Conservation (phyloP, 2,888 invertebrate species). For the Netelia virgata region DNA sequence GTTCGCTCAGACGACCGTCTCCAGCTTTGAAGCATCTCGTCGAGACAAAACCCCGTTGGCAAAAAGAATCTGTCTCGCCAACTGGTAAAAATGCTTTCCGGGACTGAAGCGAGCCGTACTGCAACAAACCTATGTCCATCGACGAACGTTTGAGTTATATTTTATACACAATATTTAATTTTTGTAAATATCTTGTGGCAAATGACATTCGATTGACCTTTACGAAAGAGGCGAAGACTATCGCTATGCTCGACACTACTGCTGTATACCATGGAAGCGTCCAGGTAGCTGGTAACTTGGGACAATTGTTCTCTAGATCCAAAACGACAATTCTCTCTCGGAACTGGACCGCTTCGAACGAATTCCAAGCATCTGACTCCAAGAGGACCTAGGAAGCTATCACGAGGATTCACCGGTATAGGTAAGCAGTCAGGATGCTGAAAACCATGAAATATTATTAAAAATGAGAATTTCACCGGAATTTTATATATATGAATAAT, state of each 20-base stretch:
- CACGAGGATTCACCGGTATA: slow-evolving; percentile 90
- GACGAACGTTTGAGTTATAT: neutral
- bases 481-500: too few species aligned
- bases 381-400: slow-evolving; percentile 90
- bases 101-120: slow-evolving; percentile 89
- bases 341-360: slow-evolving; percentile 92
- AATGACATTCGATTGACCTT: slow-evolving; percentile 86
- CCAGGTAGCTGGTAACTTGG: slow-evolving; percentile 93
- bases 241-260: slow-evolving; percentile 91
- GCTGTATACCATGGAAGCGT: slow-evolving; percentile 93
- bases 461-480: neutral
- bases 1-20: slow-evolving; percentile 92
- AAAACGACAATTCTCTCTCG: slow-evolving; percentile 91
- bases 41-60: slow-evolving; percentile 90
- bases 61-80: slow-evolving; percentile 86
- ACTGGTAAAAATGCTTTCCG: slow-evolving; percentile 87
- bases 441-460: slow-evolving; percentile 70
- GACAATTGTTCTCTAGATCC: slow-evolving; percentile 95
- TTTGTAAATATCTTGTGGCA: neutral
- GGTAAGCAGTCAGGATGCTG: slow-evolving; percentile 95
- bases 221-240: slow-evolving; percentile 90
- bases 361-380: slow-evolving; percentile 93
- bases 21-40: slow-evolving; percentile 92
- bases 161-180: neutral
- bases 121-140: slow-evolving; percentile 79